Base-by-base conservation (phyloP, 2,113 vertebrate genomes). In the Halcyon senegalensis region DNA sequence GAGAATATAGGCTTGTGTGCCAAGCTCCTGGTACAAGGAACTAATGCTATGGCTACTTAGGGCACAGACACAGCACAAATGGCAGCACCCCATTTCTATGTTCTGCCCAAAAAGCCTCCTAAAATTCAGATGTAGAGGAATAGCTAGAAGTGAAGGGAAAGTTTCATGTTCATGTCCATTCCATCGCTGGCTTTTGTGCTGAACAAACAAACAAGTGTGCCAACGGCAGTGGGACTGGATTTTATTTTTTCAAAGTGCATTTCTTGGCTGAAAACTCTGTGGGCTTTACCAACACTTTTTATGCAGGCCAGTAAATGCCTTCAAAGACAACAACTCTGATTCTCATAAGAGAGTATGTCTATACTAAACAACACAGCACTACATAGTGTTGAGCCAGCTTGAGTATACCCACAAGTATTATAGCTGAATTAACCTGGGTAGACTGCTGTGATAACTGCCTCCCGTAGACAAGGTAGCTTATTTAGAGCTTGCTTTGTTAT, bases 351-450 rank as follows among this genome's bases (percentile, higher is more conserved):
- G 62, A 80, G 17, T 2, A 3, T 27, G 46, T 67, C 87, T 81
- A 64, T 15, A 48, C 78, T 35, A 85, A 96, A 53, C 48, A 94
- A 73, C 17, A 0, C 74, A 37, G 53, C 6, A 70, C 77, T 93
- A 14, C 2, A 53, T 17, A 80, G 74, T n/a, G 70, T 33, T 66
- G 78, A 95, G 87, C 55, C 89, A 91, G 85, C 78, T 7, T 63
- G 59, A 91, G 72, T 8, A 87, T 41, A 75, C 81, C 72, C 94
- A 86, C 78, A 91, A 96, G 93, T 44, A 91, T 90, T 33, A 88
- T n/a, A 85, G 93, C 90, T 58, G 93, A 96, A 96, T 96, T 96
- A 96, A 95, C 95, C 94, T 91, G 92, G 90, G 95, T 53, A 95
- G 89, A 96, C 95, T 84, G 95, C 91, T 96, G 94, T 91, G 95